A percentile compares a stretch with the other conserved stretches of the same genome.
Evolutionary conservation across 2,888 invertebrate species (phyloP).

Genomic region (Plagodis pulveraria): DNA sequence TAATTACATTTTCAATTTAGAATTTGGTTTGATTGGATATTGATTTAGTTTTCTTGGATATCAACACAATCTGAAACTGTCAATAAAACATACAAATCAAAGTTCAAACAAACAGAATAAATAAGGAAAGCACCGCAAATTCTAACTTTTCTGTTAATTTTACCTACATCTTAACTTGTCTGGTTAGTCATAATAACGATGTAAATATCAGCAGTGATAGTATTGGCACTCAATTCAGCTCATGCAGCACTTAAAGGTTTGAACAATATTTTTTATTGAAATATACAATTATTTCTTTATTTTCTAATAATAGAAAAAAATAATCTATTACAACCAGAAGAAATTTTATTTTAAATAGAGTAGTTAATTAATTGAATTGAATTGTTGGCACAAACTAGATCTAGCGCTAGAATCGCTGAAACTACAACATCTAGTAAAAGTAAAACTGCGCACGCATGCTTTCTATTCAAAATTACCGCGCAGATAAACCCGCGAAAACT

Average conservation of each 20-base stretch:
- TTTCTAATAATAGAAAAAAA: too few relatives aligned
- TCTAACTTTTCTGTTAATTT: not conserved
- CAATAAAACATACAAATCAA: constrained; percentile 4
- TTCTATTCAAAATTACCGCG: constrained; percentile 38
- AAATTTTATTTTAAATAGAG: too few relatives aligned
- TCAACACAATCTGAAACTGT: constrained; percentile 18
- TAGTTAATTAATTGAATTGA: too few relatives aligned
- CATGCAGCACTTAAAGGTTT: constrained; percentile 38
- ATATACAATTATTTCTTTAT: too few relatives aligned
- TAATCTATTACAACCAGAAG: too few relatives aligned
- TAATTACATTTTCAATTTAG: constrained; percentile 13
- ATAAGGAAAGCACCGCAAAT: constrained; percentile 1
- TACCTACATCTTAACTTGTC: constrained; percentile 3
- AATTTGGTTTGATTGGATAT: constrained; percentile 4
- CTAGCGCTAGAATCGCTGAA: constrained; percentile 47
- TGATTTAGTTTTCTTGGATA: not conserved
- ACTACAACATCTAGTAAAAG: constrained; percentile 34
- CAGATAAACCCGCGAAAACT: constrained; percentile 23
- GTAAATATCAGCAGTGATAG: constrained; percentile 63
- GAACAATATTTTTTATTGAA: not conserved
- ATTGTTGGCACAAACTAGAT: too few relatives aligned
- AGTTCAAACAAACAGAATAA: not conserved
- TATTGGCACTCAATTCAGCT: constrained; percentile 21
- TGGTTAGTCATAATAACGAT: constrained; percentile 10
- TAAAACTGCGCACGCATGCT: constrained; percentile 59